Evolutionary conservation across 2,888 invertebrate species (phyloP), one percentile per base, ranked within the genome.

Genomic region (Anoncus sp.): DNA sequence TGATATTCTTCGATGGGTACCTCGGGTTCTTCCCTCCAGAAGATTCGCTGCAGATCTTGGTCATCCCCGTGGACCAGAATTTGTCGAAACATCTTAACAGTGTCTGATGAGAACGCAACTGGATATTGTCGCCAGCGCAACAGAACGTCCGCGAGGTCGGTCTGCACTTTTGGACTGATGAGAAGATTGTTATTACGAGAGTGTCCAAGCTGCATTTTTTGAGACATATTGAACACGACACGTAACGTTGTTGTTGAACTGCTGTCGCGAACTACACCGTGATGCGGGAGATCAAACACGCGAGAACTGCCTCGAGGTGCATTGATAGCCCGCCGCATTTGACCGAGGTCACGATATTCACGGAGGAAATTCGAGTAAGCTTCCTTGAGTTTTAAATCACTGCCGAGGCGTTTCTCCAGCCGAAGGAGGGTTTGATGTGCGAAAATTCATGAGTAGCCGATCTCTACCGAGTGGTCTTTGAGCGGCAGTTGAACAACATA

Each of bases 1-100:
- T 74, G 77, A 47, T 51, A 72, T 4, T 67, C 40, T 6, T 55
- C 14, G 5, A 63, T 18, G n/a, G n/a, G 24, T 12, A 18, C 14
- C 7, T 14, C 12, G 4, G 62, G 2, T 12, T 51, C 62, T 22
- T 35, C 18, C 10, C 55, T 27, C 55, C 55, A 55, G 10, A 55
- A 16, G 10, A 91, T 89, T 9, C 85, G 51, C 53, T 88, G 89
- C n/a, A 84, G 81, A 31, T 84, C 65, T 1, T 81, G 53, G 55
- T 90, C 84, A 2, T 69, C 74, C 0, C 70, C 51, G n/a, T 81
- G 57, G 0, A 90, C 62, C 0, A 60, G 9, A n/a, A 90, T 83
- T 72, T 88, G 87, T 0, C 87, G 80, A 67, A 86, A 90, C 87
- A 90, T 90, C 79, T 90, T 90, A 14, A 81, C 85, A 10, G 91